phyloP scores from a whole-genome alignment of 2,797 vertebrate genomes.

The Megaceryle alcyon region DNA sequence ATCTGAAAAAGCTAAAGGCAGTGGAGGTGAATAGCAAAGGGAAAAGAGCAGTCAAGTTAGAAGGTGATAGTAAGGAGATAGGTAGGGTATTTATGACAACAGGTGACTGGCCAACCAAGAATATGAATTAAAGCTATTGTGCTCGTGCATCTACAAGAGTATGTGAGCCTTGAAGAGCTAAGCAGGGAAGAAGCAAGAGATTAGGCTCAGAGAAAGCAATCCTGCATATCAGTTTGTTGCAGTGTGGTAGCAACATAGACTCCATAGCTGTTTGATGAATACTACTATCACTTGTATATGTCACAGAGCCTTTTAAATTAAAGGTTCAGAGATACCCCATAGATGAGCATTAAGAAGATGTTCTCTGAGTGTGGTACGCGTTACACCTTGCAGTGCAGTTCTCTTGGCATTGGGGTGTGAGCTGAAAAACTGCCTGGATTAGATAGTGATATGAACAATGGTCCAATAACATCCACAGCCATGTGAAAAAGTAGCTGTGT shows the following conservation, averaged over 20 bases:
- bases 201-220: neutral
- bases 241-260: neutral
- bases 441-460: neutral
- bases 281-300: neutral
- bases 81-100: neutral
- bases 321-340: neutral
- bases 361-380: neutral
- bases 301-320: neutral
- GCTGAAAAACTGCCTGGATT: neutral
- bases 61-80: neutral
- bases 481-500: neutral
- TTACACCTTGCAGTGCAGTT: neutral
- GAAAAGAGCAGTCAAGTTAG: neutral
- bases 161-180: neutral
- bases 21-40: neutral
- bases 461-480: neutral
- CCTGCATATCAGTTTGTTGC: neutral
- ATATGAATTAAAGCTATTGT: neutral
- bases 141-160: neutral
- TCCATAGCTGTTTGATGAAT: neutral
- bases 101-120: neutral
- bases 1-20: neutral
- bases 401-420: neutral
- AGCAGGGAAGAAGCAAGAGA: neutral
- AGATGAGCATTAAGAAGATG: neutral